Percentiles rank a stretch among this genome's conserved stretches.
phyloP scores from a whole-genome alignment of 2,797 vertebrate genomes.

The Threskiornis aethiopicus region DNA sequence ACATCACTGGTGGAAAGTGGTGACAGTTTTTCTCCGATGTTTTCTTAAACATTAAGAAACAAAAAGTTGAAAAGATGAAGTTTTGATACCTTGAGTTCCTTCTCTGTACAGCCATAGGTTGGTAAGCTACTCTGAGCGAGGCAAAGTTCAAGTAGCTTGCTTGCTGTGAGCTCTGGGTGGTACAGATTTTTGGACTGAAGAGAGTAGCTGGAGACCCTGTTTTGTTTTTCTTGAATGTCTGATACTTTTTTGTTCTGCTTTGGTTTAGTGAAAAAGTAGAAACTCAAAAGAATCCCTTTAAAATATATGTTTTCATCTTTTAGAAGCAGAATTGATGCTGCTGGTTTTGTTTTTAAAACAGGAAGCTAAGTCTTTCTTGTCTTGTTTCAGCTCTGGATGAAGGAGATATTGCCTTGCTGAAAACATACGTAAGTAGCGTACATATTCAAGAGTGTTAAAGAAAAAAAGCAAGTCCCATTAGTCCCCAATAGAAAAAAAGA shows the following conservation, averaged over 20 bases:
- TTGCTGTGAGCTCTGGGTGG: neutral
- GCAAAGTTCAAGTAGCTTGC: neutral
- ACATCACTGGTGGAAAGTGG: neutral
- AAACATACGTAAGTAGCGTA: slow-evolving; percentile 91
- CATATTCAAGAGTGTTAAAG: neutral
- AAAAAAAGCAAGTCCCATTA: neutral
- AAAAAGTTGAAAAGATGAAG: neutral
- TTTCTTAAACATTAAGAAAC: neutral
- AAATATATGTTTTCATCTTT: neutral
- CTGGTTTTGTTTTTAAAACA: neutral
- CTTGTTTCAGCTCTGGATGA: slow-evolving; percentile 91
- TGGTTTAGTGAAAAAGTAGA: neutral
- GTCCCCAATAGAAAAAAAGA: neutral
- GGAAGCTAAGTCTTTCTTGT: slow-evolving; percentile 47
- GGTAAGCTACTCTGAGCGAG: neutral
- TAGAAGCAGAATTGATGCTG: neutral
- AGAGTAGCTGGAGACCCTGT: neutral
- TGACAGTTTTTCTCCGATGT: neutral
- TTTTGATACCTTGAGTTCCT: neutral
- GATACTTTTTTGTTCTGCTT: neutral
- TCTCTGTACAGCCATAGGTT: neutral
- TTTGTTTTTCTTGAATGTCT: neutral
- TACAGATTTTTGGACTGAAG: neutral
- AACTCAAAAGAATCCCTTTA: neutral
- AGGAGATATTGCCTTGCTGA: slow-evolving; percentile 95